Conservation (phyloP, 2,797 vertebrate genomes). For the Discoglossus pictus region DNA sequence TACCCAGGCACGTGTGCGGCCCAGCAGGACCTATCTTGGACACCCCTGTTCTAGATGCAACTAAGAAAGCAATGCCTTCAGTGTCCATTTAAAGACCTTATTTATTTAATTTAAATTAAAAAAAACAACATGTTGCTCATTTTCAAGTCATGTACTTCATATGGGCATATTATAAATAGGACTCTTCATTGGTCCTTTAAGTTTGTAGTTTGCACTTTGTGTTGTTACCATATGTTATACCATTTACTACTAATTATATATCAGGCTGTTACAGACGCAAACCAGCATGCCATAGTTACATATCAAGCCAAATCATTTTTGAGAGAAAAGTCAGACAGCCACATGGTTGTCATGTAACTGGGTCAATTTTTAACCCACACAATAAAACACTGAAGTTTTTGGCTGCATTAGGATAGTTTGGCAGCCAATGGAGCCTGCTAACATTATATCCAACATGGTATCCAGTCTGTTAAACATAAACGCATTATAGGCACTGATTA, state of each 20-base stretch:
- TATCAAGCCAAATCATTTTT: background rate
- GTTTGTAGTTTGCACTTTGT: too few relatives aligned
- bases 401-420: conserved; percentile 3
- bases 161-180: too few relatives aligned
- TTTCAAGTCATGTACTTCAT: too few relatives aligned
- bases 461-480: conserved; percentile 20
- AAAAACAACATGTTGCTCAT: too few relatives aligned
- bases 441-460: conserved; percentile 33
- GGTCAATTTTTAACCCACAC: conserved; percentile 34
- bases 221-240: background rate
- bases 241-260: background rate
- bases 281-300: too few relatives aligned
- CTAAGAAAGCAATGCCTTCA: too few relatives aligned
- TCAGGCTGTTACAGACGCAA: background rate
- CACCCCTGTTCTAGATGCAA: too few relatives aligned
- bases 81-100: too few relatives aligned
- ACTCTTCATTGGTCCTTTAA: too few relatives aligned
- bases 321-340: background rate
- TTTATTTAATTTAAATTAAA: too few relatives aligned
- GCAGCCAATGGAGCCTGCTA: conserved; percentile 14
- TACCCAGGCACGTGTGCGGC: too few relatives aligned
- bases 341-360: conserved; percentile 11
- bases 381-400: conserved; percentile 24
- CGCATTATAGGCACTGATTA: conserved; percentile 5
- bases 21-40: too few relatives aligned